phyloP scores from a whole-genome alignment of 2,888 invertebrate species.

The Epiblema foenella region DNA sequence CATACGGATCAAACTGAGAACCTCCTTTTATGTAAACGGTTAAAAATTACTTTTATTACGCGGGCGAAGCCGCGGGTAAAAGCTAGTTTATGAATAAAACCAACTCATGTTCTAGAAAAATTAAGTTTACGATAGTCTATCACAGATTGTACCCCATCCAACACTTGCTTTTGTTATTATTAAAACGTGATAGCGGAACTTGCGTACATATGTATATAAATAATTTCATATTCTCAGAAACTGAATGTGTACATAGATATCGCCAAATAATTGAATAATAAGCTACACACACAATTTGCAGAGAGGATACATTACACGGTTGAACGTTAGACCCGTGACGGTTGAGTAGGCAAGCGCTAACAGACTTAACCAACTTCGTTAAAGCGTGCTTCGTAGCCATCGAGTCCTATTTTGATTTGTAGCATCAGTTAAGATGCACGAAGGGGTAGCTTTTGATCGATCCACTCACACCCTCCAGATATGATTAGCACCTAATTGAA shows the following conservation, averaged over 20 bases:
- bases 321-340: slow-evolving; percentile 37
- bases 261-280: slow-evolving; percentile 2
- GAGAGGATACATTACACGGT: slow-evolving; percentile 39
- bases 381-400: slow-evolving; percentile 37
- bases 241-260: not conserved
- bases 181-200: not conserved
- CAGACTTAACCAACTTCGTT: slow-evolving; percentile 44
- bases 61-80: no score
- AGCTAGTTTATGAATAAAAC: no score
- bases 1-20: no score
- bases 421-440: slow-evolving; percentile 58
- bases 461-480: slow-evolving; percentile 82
- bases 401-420: slow-evolving; percentile 45
- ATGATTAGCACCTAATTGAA: slow-evolving; percentile 85
- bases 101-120: not conserved
- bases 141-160: not conserved
- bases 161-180: not conserved
- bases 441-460: slow-evolving; percentile 74
- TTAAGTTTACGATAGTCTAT: not conserved
- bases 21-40: no score
- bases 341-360: slow-evolving; percentile 40
- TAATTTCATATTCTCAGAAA: not conserved
- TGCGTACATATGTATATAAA: not conserved
- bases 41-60: no score
- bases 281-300: slow-evolving; percentile 30